phyloP scores from a whole-genome alignment of 1,140 invertebrate species.

The Hyles euphorbiae region DNA sequence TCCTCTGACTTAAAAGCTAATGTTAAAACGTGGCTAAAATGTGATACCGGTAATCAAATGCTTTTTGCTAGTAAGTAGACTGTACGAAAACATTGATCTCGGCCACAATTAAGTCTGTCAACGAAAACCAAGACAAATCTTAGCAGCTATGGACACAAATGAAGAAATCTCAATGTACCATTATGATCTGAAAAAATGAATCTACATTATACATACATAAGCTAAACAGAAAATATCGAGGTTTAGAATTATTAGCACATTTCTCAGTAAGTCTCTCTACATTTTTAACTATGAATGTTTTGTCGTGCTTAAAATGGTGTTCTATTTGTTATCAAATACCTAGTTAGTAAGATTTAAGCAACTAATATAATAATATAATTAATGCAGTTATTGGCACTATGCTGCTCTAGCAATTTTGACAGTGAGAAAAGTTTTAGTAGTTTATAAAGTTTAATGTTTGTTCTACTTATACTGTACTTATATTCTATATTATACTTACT shows the following conservation, averaged over 20 bases:
- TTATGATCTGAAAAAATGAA: slow-evolving; percentile 67
- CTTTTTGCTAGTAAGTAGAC: slow-evolving; percentile 63
- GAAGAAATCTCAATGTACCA: slow-evolving; percentile 52
- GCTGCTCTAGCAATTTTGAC: slow-evolving; percentile 33
- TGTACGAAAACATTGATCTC: slow-evolving; percentile 55
- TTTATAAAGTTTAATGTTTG: slow-evolving; percentile 34
- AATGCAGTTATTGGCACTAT: slow-evolving; percentile 76
- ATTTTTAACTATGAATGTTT: slow-evolving; percentile 77
- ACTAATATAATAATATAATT: slow-evolving; percentile 37
- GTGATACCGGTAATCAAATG: slow-evolving; percentile 64
- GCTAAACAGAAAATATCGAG: slow-evolving; percentile 60
- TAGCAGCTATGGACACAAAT: slow-evolving; percentile 31
- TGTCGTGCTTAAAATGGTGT: slow-evolving; percentile 77
- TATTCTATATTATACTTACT: slow-evolving; percentile 15
- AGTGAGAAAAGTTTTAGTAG: slow-evolving; percentile 30
- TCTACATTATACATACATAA: slow-evolving; percentile 52
- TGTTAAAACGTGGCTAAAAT: slow-evolving; percentile 54
- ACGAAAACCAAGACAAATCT: slow-evolving; percentile 54
- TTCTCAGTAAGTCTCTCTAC: slow-evolving; percentile 77
- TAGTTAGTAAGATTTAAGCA: slow-evolving; percentile 74
- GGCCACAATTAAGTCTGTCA: slow-evolving; percentile 67
- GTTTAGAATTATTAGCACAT: slow-evolving; percentile 77
- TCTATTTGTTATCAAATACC: slow-evolving; percentile 77
- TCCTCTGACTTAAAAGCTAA: slow-evolving; percentile 9
- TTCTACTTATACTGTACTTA: slow-evolving; percentile 20